Evolutionary conservation across 2,113 vertebrate species (phyloP).

Genomic region (Psilopsiagon aymara): DNA sequence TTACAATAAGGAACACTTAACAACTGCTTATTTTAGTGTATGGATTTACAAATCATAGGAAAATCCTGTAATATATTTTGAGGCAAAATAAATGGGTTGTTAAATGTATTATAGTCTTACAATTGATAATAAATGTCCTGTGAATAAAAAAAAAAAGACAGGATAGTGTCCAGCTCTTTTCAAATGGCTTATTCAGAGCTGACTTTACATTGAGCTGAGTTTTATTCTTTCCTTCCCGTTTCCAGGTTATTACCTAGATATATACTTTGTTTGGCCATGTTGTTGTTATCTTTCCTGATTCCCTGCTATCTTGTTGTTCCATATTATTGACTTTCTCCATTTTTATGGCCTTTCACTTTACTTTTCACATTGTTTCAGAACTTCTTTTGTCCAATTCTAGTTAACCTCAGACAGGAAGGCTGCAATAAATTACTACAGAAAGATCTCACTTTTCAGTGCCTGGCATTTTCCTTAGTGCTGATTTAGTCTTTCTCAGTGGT

Average conservation of each 20-base stretch:
- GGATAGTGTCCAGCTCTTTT: not conserved
- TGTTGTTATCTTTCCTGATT: not conserved
- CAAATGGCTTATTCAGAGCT: not conserved
- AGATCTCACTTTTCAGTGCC: not conserved
- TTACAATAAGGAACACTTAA: not conserved
- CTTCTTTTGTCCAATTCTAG: constrained; percentile 5
- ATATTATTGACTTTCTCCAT: not conserved
- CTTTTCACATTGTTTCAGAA: not conserved
- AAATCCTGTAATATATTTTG: not conserved
- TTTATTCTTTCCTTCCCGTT: not conserved
- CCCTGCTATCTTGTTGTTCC: not conserved
- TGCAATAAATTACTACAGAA: constrained; percentile 21
- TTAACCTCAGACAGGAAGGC: not conserved
- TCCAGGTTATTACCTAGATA: not conserved
- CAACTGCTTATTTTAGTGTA: not conserved
- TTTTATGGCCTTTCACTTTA: not conserved
- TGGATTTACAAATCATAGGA: not conserved
- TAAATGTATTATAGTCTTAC: not conserved
- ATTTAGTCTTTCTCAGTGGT: constrained; percentile 47
- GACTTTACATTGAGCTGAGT: not conserved
- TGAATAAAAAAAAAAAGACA: not conserved
- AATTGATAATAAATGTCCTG: not conserved
- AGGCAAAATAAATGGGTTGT: not conserved
- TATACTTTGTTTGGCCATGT: not conserved
- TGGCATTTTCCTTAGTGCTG: not conserved